Conservation (phyloP, 2,888 invertebrate genomes). For the Megaustenia siamemsis region DNA sequence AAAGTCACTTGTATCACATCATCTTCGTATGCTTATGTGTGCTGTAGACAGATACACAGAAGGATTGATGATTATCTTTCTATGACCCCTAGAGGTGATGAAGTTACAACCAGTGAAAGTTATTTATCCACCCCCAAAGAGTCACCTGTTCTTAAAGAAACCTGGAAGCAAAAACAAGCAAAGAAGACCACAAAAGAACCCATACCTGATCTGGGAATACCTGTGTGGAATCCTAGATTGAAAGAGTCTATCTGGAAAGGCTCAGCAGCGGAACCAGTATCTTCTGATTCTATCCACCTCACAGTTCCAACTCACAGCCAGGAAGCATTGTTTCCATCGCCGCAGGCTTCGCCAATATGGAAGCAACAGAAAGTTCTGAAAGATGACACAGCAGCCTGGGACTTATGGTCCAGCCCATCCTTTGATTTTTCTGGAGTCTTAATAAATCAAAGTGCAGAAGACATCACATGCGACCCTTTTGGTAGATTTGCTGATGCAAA, state of each 20-base stretch:
- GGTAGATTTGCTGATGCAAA: background rate
- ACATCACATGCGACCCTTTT: conserved; percentile 4
- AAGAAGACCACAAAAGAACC: background rate
- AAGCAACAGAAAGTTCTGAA: background rate
- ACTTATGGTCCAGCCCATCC: conserved; percentile 45
- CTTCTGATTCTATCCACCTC: background rate
- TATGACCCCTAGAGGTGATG: conserved; percentile 2
- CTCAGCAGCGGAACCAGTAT: background rate
- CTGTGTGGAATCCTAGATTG: background rate
- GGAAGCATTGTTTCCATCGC: background rate
- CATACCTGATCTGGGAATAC: background rate
- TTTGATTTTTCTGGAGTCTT: conserved; percentile 39
- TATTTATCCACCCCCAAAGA: background rate
- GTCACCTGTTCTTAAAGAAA: conserved; percentile 8
- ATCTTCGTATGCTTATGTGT: conserved; percentile 54
- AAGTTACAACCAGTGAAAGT: conserved; percentile 5
- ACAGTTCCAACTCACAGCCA: background rate
- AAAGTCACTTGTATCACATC: conserved; percentile 53
- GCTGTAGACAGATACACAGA: conserved; percentile 51
- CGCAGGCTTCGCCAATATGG: background rate
- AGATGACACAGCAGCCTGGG: conserved; percentile 16
- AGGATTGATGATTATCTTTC: conserved; percentile 36
- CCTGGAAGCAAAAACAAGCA: background rate
- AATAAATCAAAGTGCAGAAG: background rate
- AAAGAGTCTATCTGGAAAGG: background rate